Evolutionary conservation across 2,113 vertebrate genomes (phyloP).

Genomic region (Sisor rabdophorus): DNA sequence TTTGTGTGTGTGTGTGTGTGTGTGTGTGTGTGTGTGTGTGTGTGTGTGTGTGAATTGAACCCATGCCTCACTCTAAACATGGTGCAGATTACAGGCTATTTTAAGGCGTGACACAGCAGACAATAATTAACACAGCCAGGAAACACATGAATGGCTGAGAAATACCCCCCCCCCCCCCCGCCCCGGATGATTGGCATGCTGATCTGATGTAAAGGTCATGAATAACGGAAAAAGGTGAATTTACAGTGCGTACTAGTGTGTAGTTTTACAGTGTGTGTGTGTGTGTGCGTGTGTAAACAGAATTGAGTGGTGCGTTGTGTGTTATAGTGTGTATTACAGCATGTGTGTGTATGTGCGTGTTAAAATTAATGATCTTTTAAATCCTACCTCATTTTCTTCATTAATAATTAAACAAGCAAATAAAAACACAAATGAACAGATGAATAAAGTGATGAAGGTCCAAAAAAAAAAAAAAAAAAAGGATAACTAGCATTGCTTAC

Average conservation of each 20-base stretch:
- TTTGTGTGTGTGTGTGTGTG: no score
- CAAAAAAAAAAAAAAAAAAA: neutral
- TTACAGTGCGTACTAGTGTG: no score
- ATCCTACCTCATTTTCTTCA: neutral
- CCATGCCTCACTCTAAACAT: neutral
- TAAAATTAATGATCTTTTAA: neutral
- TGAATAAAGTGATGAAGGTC: no score
- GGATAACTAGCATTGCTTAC: slow-evolving; percentile 59
- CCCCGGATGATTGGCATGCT: neutral
- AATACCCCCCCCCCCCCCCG: no score
- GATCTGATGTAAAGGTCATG: neutral
- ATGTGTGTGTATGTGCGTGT: neutral
- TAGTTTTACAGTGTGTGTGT: no score
- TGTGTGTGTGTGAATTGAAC: neutral
- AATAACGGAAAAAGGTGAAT: no score
- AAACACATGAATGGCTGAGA: slow-evolving; percentile 1
- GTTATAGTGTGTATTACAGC: neutral
- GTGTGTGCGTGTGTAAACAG: neutral
- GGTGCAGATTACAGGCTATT: slow-evolving; percentile 34
- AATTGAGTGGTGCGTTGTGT: no score
- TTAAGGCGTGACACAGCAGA: slow-evolving; percentile 35
- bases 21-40: no score
- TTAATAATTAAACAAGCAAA: neutral
- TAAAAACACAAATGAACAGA: neutral
- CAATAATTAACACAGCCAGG: slow-evolving; percentile 40